Conservation (phyloP, 2,797 vertebrate genomes). For the Echiichthys vipera region DNA sequence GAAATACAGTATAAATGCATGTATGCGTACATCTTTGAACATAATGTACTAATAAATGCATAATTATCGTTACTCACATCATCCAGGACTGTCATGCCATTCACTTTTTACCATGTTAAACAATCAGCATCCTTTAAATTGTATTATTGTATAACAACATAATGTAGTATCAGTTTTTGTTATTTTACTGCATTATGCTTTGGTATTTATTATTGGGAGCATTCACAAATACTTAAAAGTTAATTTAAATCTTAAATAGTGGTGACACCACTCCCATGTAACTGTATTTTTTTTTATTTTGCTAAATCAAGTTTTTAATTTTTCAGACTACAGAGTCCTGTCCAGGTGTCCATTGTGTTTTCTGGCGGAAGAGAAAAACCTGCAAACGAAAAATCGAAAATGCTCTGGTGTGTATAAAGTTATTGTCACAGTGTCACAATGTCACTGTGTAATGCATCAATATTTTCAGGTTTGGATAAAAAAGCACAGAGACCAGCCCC, state of each 20-base stretch:
- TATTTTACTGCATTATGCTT: not conserved
- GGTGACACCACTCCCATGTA: not conserved
- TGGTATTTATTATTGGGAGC: not conserved
- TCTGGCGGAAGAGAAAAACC: slow-evolving; percentile 26
- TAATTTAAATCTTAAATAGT: not conserved
- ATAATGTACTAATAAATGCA: not conserved
- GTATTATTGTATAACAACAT: no score
- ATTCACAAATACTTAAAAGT: not conserved
- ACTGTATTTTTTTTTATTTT: slow-evolving; percentile 13
- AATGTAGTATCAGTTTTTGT: not conserved
- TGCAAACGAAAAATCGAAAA: slow-evolving; percentile 42
- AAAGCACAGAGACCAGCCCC: not conserved
- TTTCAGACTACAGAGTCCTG: slow-evolving; percentile 67
- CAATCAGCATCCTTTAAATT: not conserved
- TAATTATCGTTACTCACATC: not conserved
- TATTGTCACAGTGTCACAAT: no score
- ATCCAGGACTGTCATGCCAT: not conserved
- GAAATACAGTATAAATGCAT: not conserved
- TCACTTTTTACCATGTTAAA: not conserved
- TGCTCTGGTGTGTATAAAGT: slow-evolving; percentile 62
- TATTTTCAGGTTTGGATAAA: not conserved
- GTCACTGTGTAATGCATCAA: not conserved
- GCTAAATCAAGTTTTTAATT: no score
- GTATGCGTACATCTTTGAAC: not conserved
- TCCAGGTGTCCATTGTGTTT: slow-evolving; percentile 58